Conservation (phyloP, 92 coral and sea anemone species). For the Heliopora coerulea region DNA sequence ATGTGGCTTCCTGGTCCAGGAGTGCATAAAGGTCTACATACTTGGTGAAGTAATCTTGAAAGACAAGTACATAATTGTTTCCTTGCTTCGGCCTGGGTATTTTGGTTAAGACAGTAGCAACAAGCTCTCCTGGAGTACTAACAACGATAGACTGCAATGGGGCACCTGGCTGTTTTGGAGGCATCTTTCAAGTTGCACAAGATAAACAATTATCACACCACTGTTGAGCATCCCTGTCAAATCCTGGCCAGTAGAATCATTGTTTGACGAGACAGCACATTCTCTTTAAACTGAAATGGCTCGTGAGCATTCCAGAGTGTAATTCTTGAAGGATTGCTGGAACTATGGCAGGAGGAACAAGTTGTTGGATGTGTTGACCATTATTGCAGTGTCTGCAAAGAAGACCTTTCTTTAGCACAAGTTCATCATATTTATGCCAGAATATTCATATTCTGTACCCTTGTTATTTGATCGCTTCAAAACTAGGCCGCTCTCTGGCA, state of each 20-base stretch:
- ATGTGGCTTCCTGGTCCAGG: conserved; percentile 29
- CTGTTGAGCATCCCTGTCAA: conserved; percentile 33
- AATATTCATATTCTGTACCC: conserved; percentile 29
- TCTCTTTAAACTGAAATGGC: conserved; percentile 48
- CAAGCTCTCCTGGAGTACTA: conserved; percentile 33
- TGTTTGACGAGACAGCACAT: conserved; percentile 34
- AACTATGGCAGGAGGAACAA: conserved; percentile 12
- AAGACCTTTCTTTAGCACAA: conserved; percentile 16
- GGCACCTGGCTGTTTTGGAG: conserved; percentile 33
- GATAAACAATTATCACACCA: conserved; percentile 35
- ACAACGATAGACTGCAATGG: conserved; percentile 16
- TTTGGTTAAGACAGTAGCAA: conserved; percentile 36
- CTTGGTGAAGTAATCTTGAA: conserved; percentile 41
- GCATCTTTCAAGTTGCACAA: conserved; percentile 31
- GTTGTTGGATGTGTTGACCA: conserved; percentile 5
- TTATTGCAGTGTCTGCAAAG: conserved; percentile 18
- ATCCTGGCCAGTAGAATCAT: conserved; percentile 48
- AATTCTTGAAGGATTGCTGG: background rate
- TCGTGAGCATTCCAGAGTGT: too few relatives aligned
- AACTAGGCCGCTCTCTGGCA: conserved; percentile 2
- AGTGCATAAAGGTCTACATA: conserved; percentile 27
- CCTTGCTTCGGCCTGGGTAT: conserved; percentile 29
- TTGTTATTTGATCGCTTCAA: conserved; percentile 16
- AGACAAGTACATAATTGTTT: conserved; percentile 29
- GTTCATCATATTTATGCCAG: conserved; percentile 30